Evolutionary conservation across 2,113 vertebrate species (phyloP), one percentile per base, ranked within the genome.

Genomic region (Vulpes lagopus): DNA sequence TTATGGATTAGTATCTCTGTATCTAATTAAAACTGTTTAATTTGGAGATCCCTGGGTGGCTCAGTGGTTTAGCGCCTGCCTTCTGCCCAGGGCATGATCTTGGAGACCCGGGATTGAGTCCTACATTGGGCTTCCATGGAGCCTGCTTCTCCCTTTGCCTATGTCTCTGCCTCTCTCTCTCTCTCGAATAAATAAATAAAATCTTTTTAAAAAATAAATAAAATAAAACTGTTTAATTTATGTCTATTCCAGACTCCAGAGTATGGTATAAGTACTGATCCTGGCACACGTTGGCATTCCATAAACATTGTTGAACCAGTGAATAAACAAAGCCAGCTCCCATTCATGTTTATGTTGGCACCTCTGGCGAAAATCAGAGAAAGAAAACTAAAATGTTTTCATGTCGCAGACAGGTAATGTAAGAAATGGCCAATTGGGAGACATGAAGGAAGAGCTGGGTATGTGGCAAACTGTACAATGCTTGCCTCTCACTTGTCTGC

Each of bases 381-480:
- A 71, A 91, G 62, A 30, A 69, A 95, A 71, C 62, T 49, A 85
- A 86, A 79, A 84, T 43, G 19, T 55, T 76, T n/a, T 76, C 87
- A 83, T 53, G 23, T 62, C 17, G 5, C 51, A 22, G 27, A 51
- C 38, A 80, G 73, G 25, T 79, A 71, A 79, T 60, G 2, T 81
- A 71, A 43, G 78, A 73, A 27, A 30, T 19, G 17, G 38, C 15
- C 49, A 76, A 8, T 9, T 67, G 38, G 16, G 59, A 69, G 81
- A 65, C 12, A 76, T 49, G 64, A 57, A 65, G 35, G 79, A 89
- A 65, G 35, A 5, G 49, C 22, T 30, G 69, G 3, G 51, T 64
- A 11, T 35, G 5, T 35, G 30, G 15, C 20, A 84, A 65, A n/a
- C 49, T 43, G 7, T 27, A 17, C 35, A 85, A 25, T 11, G 19